Evolutionary conservation across 1,140 invertebrate species (phyloP), one percentile per base, ranked within the genome.

Genomic region (Papilio aristodemus): DNA sequence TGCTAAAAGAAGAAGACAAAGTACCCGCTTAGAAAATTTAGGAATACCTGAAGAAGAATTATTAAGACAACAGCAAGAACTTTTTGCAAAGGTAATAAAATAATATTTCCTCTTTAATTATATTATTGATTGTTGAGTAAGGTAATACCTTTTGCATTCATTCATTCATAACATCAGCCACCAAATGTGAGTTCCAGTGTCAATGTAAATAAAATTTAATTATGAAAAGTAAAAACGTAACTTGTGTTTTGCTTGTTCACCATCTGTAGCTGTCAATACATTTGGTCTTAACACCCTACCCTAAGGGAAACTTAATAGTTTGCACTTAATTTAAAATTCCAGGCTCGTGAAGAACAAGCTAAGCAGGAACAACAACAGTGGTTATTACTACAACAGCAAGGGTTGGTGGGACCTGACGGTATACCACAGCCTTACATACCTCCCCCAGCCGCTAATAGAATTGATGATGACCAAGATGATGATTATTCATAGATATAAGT

Each of bases 11-110:
- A 93, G 98, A 81, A 92, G 97, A 74, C 97, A 99, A 86, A 99
- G 97, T 82, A 98, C 98, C 8, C 92, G 97, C 69, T 92, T 99
- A 37, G 98, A 99, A 92, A 98, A 99, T 92, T 93, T 99, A 22
- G 98, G 98, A 32, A 99, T 99, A 84, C 98, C 98, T 13, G 98
- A 99, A 92, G 98, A 99, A 87, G 98, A 99, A 91, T 91, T 99
- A 10, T 88, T 99, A n/a, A 93, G 97, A 58, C 98, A 99, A 85
- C 98, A 99, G 80, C 98, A 99, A 90, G 98, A 98, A 93, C 92
- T 99, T n/a, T 99, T 99, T 94, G 98, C 97, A 4, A 98, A 97
- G 92, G 96, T 92, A 71, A 63, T 10, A 39, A 38, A 32, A 3
- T 32, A 3, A 32, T 32, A 32, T 3, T 32, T 32, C n/a, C 6